Conservation (phyloP, 2,797 vertebrate species). For the Gallinago solitaria region DNA sequence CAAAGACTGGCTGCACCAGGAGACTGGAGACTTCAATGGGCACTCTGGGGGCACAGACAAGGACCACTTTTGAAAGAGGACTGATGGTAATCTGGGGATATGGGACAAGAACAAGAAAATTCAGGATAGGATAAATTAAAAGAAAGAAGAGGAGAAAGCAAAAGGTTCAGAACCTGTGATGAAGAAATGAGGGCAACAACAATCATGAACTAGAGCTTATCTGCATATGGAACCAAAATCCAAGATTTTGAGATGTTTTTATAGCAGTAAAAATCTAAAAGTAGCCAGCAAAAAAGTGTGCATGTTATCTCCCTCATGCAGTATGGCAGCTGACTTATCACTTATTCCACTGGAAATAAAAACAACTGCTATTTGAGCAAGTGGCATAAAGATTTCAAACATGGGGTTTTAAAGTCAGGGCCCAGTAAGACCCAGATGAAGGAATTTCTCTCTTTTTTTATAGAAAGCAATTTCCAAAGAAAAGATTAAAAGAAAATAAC, state of each 20-base stretch:
- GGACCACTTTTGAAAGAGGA: background rate
- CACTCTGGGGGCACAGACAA: background rate
- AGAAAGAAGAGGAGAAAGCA: background rate
- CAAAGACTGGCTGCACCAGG: background rate
- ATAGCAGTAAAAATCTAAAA: background rate
- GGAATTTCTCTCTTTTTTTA: background rate
- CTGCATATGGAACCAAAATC: background rate
- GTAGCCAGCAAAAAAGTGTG: background rate
- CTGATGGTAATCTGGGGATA: background rate
- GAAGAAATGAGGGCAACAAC: background rate
- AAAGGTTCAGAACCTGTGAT: background rate
- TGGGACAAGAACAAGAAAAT: background rate
- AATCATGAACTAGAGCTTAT: background rate
- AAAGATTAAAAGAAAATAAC: background rate
- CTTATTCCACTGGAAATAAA: background rate
- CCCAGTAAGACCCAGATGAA: background rate
- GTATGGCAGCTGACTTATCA: background rate
- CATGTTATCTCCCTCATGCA: background rate
- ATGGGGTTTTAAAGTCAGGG: background rate
- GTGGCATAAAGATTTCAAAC: background rate
- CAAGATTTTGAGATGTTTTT: background rate
- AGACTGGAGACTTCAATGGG: background rate
- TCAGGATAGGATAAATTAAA: background rate
- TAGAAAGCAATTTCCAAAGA: background rate
- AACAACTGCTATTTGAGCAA: background rate